phyloP scores from a whole-genome alignment of 2,888 invertebrate genomes.

The Meiosimyza platycephala region DNA sequence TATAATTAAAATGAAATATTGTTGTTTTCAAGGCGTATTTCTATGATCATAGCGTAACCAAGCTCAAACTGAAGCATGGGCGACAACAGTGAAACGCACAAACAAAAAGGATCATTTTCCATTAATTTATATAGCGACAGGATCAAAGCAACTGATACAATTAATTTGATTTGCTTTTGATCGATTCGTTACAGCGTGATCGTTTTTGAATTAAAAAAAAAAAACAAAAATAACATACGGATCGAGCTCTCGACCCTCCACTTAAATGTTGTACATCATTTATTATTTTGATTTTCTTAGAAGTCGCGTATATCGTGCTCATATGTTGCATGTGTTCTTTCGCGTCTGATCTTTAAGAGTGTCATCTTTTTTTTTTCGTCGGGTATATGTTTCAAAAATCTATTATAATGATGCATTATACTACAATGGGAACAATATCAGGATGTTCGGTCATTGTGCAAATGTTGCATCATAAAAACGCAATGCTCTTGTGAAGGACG shows the following conservation, averaged over 20 bases:
- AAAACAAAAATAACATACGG: not conserved
- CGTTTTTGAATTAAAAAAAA: constrained; percentile 28
- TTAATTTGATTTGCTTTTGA: constrained; percentile 52
- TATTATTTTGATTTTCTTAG: constrained; percentile 28
- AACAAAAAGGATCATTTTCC: constrained; percentile 18
- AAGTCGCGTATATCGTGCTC: constrained; percentile 17
- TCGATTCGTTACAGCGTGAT: constrained; percentile 50
- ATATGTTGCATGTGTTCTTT: constrained; percentile 13
- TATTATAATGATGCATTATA: no score
- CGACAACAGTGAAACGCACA: not conserved
- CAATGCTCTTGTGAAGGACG: not conserved
- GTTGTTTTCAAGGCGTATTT: constrained; percentile 47
- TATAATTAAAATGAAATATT: constrained; percentile 44
- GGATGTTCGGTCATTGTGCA: not conserved
- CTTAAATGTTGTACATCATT: constrained; percentile 25
- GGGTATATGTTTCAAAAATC: not conserved
- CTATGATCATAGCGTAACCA: constrained; percentile 46
- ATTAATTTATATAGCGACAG: constrained; percentile 20
- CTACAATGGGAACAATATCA: no score
- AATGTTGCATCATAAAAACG: constrained; percentile 23
- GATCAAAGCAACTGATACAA: constrained; percentile 45
- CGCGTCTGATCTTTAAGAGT: not conserved
- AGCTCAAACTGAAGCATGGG: not conserved
- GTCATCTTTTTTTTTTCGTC: constrained; percentile 4
- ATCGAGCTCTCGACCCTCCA: not conserved